Evolutionary conservation across 2,113 vertebrate species (phyloP).

Genomic region (Alosa alosa): DNA sequence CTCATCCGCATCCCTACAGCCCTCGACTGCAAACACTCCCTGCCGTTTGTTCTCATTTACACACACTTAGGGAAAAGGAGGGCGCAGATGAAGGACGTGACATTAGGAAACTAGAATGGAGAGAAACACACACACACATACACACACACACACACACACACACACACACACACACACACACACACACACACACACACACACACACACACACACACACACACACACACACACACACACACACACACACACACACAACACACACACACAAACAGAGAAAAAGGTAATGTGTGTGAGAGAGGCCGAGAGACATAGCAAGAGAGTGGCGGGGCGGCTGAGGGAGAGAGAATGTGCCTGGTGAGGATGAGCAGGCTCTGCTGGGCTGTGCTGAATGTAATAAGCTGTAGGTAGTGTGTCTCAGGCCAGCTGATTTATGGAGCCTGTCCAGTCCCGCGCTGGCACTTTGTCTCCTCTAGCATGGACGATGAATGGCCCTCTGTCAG

Average conservation of each 20-base stretch:
- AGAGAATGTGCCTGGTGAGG: neutral
- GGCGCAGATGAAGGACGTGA: neutral
- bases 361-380: slow-evolving; percentile 34
- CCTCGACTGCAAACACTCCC: neutral
- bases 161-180: neutral
- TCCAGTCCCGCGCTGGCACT: slow-evolving; percentile 61
- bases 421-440: slow-evolving; percentile 68
- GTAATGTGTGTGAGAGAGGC: slow-evolving; percentile 30
- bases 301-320: slow-evolving; percentile 36
- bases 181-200: neutral
- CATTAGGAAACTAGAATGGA: neutral
- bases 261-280: neutral
- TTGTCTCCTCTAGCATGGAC: slow-evolving; percentile 67
- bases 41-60: neutral
- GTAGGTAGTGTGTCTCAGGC: slow-evolving; percentile 60
- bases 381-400: slow-evolving; percentile 46
- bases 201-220: neutral
- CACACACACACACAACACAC: neutral
- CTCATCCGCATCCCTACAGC: neutral
- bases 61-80: neutral
- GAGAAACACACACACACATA: neutral
- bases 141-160: no score
- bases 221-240: neutral
- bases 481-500: slow-evolving; percentile 73
- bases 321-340: slow-evolving; percentile 32